Evolutionary conservation across 2,888 invertebrate genomes (phyloP).

Genomic region (Coenonympha glycerion): DNA sequence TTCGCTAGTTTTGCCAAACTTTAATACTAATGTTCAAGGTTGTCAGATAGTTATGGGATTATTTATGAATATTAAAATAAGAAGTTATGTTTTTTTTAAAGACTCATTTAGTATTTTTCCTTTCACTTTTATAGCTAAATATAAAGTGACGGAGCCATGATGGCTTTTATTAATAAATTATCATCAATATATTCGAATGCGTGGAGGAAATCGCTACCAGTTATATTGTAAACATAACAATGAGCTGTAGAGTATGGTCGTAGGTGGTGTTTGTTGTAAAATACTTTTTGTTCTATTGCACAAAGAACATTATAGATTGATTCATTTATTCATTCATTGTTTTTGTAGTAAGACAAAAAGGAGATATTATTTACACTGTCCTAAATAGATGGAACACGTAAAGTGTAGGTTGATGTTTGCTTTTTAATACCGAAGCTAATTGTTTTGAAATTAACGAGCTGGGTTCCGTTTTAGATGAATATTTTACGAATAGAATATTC

Average conservation of each 20-base stretch:
- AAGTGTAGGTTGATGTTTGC: slow-evolving; percentile 4
- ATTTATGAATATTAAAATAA: too few species aligned
- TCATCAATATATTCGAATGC: neutral
- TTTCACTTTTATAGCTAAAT: too few species aligned
- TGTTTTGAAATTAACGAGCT: neutral
- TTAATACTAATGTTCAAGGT: too few species aligned
- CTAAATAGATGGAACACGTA: neutral
- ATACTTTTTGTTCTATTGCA: slow-evolving; percentile 1
- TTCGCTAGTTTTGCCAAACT: too few species aligned
- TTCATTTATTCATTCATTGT: neutral
- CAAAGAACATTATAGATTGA: slow-evolving; percentile 5
- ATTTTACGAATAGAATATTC: too few species aligned
- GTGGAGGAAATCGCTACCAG: neutral
- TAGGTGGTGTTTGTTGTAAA: neutral
- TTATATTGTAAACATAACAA: neutral
- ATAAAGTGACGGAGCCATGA: too few species aligned
- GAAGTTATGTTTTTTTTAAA: too few species aligned
- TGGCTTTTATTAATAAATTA: too few species aligned
- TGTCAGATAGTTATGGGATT: too few species aligned
- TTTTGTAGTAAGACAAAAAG: slow-evolving; percentile 1
- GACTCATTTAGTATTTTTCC: too few species aligned
- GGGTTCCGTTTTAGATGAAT: too few species aligned
- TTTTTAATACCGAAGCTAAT: neutral
- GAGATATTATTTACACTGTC: neutral
- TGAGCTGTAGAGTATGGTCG: neutral